Evolutionary conservation across 2,113 vertebrate species (phyloP).

Genomic region (Bagarius yarrelli): DNA sequence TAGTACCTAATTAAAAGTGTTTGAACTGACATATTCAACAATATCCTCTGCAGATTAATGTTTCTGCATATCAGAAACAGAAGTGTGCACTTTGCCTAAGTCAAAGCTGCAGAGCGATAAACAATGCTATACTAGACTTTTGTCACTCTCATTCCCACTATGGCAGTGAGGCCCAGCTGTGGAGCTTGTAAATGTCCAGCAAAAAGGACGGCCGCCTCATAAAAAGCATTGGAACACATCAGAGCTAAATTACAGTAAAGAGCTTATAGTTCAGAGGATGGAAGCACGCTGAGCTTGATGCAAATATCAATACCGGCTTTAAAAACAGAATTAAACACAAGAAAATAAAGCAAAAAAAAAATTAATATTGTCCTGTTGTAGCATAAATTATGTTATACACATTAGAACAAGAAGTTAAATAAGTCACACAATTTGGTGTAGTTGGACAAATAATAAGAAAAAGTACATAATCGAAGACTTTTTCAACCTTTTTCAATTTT

Average conservation of each 20-base stretch:
- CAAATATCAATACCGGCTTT: conserved; percentile 1
- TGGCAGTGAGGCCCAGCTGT: conserved; percentile 41
- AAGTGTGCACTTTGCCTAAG: neutral
- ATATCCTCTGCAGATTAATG: neutral
- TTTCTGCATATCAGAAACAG: neutral
- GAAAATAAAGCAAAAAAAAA: neutral
- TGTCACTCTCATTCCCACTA: conserved; percentile 15
- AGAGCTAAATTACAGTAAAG: conserved; percentile 32
- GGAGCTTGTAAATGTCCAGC: conserved; percentile 44
- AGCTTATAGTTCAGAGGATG: neutral
- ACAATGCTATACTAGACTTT: conserved; percentile 21
- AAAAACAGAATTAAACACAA: neutral
- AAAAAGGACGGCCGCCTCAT: conserved; percentile 32
- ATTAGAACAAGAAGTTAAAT: too few relatives aligned
- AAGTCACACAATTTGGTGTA: too few relatives aligned
- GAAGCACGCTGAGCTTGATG: conserved; percentile 2
- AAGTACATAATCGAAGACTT: too few relatives aligned
- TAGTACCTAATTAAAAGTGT: neutral
- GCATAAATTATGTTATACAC: too few relatives aligned
- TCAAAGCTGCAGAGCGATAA: conserved; percentile 20
- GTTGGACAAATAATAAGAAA: too few relatives aligned
- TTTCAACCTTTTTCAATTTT: too few relatives aligned
- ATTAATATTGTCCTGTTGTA: too few relatives aligned
- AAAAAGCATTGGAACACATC: conserved; percentile 42
- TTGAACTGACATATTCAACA: neutral